Percentiles rank a stretch among this genome's conserved stretches.
Conservation (phyloP, 2,888 invertebrate species). For the Copidosoma aretas region DNA sequence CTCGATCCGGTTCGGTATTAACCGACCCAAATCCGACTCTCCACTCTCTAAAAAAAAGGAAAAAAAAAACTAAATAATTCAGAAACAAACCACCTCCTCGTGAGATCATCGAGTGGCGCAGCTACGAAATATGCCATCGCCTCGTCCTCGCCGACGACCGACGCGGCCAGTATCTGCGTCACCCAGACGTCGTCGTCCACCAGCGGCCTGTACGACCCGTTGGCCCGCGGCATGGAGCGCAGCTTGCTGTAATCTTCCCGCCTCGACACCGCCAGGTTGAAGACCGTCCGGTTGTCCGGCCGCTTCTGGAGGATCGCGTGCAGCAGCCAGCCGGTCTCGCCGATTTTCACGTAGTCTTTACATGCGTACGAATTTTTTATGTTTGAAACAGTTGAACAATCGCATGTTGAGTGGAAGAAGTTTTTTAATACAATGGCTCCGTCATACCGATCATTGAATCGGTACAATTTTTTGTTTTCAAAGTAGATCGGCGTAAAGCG, state of each 20-base stretch:
- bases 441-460: too few species aligned
- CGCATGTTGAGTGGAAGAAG: too few species aligned
- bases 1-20: too few species aligned
- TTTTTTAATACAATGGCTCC: too few species aligned
- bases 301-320: neutral
- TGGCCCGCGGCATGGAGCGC: neutral
- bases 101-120: neutral
- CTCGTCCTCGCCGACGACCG: neutral
- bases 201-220: neutral
- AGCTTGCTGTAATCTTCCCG: neutral
- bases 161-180: neutral
- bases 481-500: too few species aligned
- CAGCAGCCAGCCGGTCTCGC: neutral
- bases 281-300: neutral
- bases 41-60: too few species aligned
- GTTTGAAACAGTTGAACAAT: too few species aligned
- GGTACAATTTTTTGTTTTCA: too few species aligned
- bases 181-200: neutral
- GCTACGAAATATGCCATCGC: neutral
- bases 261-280: neutral
- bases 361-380: too few species aligned
- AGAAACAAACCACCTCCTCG: neutral
- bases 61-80: too few species aligned
- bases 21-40: too few species aligned
- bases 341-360: neutral